Evolutionary conservation across 2,888 invertebrate species (phyloP), one percentile per base, ranked within the genome.

Genomic region (Seira ritae): DNA sequence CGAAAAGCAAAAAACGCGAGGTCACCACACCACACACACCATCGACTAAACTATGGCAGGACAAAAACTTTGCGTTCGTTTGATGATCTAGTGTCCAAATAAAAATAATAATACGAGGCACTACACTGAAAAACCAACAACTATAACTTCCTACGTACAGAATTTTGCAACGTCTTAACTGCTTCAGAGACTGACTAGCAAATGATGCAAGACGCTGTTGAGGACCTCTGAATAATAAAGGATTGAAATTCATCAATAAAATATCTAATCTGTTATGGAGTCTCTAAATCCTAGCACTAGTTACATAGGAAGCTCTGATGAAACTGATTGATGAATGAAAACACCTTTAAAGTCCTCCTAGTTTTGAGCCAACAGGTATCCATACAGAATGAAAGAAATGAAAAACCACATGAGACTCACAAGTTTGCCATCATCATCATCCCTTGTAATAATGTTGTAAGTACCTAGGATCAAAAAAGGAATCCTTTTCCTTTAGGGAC

Each of bases 261-360:
- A 55, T 8, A 8, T 31, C 31, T 55, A 12, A 55, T 55, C 15
- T 55, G 55, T 2, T 31, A 31, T 15, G 55, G 55, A 55, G 55
- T 8, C 55, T 55, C 17, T 12, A 8, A 55, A 55, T 55, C 31
- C 42, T 55, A 55, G 66, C 66, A 74, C 66, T 66, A 17, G 37
- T 66, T 74, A 20, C 46, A 74, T 70, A 80, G 80, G 80, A 74
- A 80, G 80, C 73, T 69, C 72, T 69, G 69, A 80, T 62, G 80
- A 80, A 80, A 74, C 80, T 80, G 80, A 80, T 80, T 80, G 80
- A 80, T 65, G 65, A 65, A 65, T 46, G 62, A 66, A 20, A 50
- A 42, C n/a, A n/a, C 42, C 37, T 62, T 66, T n/a, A 55, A 66
- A 74, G 74, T 74, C 62, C 66, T 74, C 74, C 23, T 66, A 62